Conservation (phyloP, 1,140 invertebrate genomes). For the Meloidogyne chitwoodi region DNA sequence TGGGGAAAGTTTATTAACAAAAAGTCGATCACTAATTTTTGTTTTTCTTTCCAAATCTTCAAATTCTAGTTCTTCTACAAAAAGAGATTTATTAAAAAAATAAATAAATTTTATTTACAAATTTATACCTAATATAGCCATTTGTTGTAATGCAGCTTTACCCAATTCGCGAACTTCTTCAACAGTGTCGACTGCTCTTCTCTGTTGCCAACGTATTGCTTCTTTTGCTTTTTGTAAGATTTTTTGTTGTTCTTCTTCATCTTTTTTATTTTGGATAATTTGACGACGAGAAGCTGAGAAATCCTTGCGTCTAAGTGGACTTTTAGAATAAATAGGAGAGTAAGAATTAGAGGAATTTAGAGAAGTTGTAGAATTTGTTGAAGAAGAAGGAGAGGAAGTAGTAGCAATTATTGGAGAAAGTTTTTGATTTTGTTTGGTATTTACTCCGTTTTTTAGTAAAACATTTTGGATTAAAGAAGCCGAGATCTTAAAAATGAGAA, state of each 20-base stretch:
- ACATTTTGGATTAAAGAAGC: neutral
- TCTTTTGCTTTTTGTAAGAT: neutral
- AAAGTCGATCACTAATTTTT: neutral
- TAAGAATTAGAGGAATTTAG: neutral
- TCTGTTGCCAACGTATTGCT: neutral
- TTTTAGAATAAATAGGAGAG: neutral
- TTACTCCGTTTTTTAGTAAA: neutral
- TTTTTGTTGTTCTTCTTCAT: neutral
- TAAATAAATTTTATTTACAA: slow-evolving; percentile 39
- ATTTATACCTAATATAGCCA: slow-evolving; percentile 29
- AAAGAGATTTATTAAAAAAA: neutral
- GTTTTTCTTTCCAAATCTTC: neutral
- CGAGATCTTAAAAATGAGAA: neutral
- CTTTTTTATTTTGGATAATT: neutral
- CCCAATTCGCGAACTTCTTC: neutral
- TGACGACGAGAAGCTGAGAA: neutral
- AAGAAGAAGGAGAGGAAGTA: neutral
- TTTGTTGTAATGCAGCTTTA: neutral
- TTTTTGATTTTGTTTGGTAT: neutral
- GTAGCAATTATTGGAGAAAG: neutral
- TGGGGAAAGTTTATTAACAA: neutral
- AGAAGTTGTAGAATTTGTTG: neutral
- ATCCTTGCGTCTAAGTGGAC: neutral
- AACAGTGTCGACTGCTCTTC: neutral
- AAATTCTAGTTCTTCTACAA: neutral